Evolutionary conservation across 1,140 invertebrate species (phyloP).

Genomic region (Lethrus apterus): DNA sequence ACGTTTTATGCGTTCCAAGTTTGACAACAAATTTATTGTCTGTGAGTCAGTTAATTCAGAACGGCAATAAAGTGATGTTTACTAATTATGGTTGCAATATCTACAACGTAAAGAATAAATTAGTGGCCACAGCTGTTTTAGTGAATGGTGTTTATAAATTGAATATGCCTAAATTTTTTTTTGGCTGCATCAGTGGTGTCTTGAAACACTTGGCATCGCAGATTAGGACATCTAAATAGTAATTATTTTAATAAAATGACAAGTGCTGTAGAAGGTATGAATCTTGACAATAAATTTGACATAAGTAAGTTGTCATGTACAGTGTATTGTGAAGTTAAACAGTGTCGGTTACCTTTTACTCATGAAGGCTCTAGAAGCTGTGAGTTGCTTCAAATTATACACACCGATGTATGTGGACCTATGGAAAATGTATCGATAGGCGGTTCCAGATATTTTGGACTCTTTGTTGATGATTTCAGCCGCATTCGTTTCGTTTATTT

Average conservation of each 20-base stretch:
- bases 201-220: background rate
- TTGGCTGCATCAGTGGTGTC: background rate
- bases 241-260: background rate
- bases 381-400: slow-evolving; percentile 25
- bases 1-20: too few species aligned
- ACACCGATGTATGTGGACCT: slow-evolving; percentile 40
- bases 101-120: too few species aligned
- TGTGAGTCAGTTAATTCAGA: too few species aligned
- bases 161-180: too few species aligned
- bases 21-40: too few species aligned
- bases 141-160: too few species aligned
- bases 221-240: background rate
- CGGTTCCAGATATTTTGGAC: slow-evolving; percentile 36
- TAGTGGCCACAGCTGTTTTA: too few species aligned
- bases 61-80: too few species aligned
- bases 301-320: too few species aligned
- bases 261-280: too few species aligned
- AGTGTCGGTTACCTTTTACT: slow-evolving; percentile 5
- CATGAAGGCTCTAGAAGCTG: background rate
- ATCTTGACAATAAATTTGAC: too few species aligned
- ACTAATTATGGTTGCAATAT: too few species aligned
- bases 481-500: slow-evolving; percentile 35
- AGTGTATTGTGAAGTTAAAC: slow-evolving; percentile 9
- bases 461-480: slow-evolving; percentile 38
- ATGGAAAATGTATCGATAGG: slow-evolving; percentile 33